These are phyloP conservation scores for Orchesellides sinensis DNA, from an alignment of 2,888 invertebrate species.

Conservation along the genomic window DNA sequence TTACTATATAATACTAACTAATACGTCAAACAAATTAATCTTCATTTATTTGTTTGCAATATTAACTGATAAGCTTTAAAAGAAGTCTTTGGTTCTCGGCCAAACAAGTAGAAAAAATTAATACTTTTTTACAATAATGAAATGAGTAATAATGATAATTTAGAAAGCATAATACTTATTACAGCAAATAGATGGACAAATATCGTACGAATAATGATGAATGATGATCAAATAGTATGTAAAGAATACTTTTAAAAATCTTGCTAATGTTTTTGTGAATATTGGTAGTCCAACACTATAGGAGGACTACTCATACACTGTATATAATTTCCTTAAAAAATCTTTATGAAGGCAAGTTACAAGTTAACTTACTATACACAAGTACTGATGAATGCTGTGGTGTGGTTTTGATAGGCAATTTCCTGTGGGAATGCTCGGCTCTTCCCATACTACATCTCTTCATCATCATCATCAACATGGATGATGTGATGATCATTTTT, in stretches of 20 bases:
- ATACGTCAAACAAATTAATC: constrained; percentile 27
- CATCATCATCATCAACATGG: not conserved
- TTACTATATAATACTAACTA: no score
- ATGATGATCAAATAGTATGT: no score
- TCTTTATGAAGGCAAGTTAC: no score
- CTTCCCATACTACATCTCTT: not conserved
- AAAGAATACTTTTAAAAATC: no score
- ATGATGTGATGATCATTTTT: constrained; percentile 9
- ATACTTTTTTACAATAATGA: constrained; percentile 19
- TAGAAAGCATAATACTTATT: constrained; percentile 54
- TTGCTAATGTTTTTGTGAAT: no score
- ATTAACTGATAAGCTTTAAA: constrained; percentile 24
- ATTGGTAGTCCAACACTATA: no score
- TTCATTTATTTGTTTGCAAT: constrained; percentile 9
- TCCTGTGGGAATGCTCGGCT: constrained; percentile 64
- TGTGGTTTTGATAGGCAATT: constrained; percentile 58
- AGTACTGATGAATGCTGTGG: no score
- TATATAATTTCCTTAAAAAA: no score
- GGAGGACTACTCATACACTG: no score
- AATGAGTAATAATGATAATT: constrained; percentile 32
- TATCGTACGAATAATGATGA: not conserved
- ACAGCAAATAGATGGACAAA: not conserved
- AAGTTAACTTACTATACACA: no score
- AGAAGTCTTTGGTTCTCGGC: constrained; percentile 57
- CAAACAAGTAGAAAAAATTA: constrained; percentile 25